Base-by-base conservation (phyloP, 2,888 invertebrate genomes). In the Gastracanthus pulcherrimus region DNA sequence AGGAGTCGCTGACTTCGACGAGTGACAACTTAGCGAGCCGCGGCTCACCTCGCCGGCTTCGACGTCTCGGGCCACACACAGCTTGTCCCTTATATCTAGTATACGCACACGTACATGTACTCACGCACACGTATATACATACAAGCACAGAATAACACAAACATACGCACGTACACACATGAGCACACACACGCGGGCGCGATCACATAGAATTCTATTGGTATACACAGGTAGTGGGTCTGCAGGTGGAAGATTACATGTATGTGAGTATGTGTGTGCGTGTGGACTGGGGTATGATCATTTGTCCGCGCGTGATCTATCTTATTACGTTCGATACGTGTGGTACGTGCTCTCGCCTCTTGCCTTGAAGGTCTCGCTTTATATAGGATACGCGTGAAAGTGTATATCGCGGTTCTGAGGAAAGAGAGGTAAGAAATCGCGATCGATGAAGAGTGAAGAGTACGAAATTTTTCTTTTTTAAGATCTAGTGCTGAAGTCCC, bases 21-120 rank as follows among this genome's bases (percentile, higher is more conserved):
- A 90, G 90, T 90, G 90, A 90, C 90, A 90, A 90, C 90, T 90
- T 88, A 89, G 90, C 90, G 89, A 90, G 90, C 89, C 88, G 84
- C 86, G 86, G 88, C 88, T 90, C 89, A 90, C 89, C 89, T n/a
- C n/a, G n/a, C n/a, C n/a, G n/a, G n/a, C n/a, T 90, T 74, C 29
- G 69, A 77, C 79, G 69, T 69, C 76, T 76, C 70, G 80, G 86
- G 86, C 85, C 86, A 87, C 87, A 87, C 86, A 85, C 84, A 83
- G 75, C 82, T 80, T 81, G 81, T 76, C 82, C 76, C 29, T 13
- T n/a, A n/a, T n/a, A n/a, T n/a, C n/a, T n/a, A n/a, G n/a, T n/a
- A n/a, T n/a, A n/a, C n/a, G n/a, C n/a, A n/a, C n/a, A n/a, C n/a
- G 48, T 19, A 48, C 13, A 7, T 13, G 13, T 34, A 7, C 19